phyloP scores from a whole-genome alignment of 2,797 vertebrate genomes.

The Cephalopachus bancanus region DNA sequence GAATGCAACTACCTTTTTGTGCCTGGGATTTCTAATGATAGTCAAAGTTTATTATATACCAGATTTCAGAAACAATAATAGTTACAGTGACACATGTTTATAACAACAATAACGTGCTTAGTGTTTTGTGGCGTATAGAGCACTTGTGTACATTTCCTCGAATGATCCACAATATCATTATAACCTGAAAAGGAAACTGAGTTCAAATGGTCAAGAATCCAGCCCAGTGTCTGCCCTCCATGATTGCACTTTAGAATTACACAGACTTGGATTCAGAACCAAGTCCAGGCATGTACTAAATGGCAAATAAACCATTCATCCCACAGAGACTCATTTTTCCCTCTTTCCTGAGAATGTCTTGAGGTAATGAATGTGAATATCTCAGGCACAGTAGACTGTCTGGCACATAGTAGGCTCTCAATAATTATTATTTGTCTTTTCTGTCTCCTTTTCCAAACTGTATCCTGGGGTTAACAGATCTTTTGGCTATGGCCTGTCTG shows the following conservation, averaged over 20 bases:
- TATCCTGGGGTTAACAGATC: not conserved
- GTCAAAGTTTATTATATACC: not conserved
- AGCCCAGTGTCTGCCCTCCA: not conserved
- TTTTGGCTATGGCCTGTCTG: too few relatives aligned
- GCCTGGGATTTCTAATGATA: constrained; percentile 23
- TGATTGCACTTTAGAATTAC: not conserved
- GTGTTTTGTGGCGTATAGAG: constrained; percentile 25
- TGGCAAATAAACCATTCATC: not conserved
- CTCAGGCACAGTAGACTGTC: not conserved
- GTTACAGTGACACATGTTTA: not conserved
- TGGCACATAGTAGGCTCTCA: not conserved
- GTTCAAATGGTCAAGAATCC: not conserved
- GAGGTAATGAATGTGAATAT: not conserved
- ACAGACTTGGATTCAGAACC: not conserved
- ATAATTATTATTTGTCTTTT: not conserved
- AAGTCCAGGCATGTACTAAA: not conserved
- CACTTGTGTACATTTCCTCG: constrained; percentile 12
- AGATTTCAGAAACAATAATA: not conserved
- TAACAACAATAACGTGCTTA: not conserved
- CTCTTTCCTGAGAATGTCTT: not conserved
- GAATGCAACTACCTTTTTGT: not conserved
- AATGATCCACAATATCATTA: not conserved
- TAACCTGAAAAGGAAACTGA: constrained; percentile 15
- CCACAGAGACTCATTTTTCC: not conserved
- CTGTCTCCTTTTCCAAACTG: not conserved